Conservation (phyloP, 2,797 vertebrate genomes). For the Melanotaenia nigrans region DNA sequence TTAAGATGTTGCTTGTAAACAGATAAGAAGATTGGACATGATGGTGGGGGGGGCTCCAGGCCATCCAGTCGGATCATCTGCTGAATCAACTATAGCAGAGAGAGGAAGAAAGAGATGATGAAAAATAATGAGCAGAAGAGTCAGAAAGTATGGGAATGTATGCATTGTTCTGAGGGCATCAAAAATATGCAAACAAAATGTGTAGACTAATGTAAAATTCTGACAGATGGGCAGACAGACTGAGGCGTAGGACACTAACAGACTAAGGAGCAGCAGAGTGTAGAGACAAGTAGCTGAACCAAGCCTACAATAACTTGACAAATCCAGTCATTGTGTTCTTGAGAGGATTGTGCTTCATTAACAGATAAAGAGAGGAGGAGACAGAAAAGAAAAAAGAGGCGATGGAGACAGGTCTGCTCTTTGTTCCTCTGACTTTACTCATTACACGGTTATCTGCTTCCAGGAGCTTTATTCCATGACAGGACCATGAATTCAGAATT, state of each 20-base stretch:
- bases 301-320: slow-evolving; percentile 53
- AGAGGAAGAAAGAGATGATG: neutral
- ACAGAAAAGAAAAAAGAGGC: slow-evolving; percentile 26
- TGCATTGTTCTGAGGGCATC: slow-evolving; percentile 2
- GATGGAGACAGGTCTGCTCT: slow-evolving; percentile 39
- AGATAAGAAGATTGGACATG: slow-evolving; percentile 31
- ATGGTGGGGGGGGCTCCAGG: slow-evolving; percentile 7
- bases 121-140: neutral
- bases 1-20: slow-evolving; percentile 20
- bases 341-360: slow-evolving; percentile 72
- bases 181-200: neutral
- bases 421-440: slow-evolving; percentile 60
- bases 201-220: neutral
- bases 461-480: slow-evolving; percentile 53
- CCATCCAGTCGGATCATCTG: slow-evolving; percentile 39
- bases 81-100: neutral
- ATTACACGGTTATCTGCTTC: slow-evolving; percentile 54
- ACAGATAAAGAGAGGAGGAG: slow-evolving; percentile 64
- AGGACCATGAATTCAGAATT: slow-evolving; percentile 39
- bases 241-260: slow-evolving; percentile 23
- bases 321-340: slow-evolving; percentile 55
- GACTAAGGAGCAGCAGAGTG: slow-evolving; percentile 38
- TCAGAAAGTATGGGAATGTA: neutral
- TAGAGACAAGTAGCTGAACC: slow-evolving; percentile 28
- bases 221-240: slow-evolving; percentile 25